phyloP scores from a whole-genome alignment of 2,888 invertebrate species.

The Machimus atricapillus region DNA sequence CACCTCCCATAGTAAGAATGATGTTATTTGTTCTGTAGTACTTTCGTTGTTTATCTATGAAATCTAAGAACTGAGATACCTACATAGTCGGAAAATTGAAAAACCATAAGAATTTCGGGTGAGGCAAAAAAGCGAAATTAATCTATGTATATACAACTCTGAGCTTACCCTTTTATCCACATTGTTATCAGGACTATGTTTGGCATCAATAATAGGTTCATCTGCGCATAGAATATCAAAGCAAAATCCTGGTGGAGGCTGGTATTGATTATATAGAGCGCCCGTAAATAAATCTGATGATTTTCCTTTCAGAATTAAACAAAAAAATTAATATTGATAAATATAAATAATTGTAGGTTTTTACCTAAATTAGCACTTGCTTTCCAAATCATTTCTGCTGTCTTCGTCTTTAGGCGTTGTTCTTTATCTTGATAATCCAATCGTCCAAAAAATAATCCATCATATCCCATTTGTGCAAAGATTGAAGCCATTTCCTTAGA shows the following conservation, averaged over 20 bases:
- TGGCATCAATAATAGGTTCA: constrained; percentile 86
- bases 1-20: constrained; percentile 88
- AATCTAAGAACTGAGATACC: constrained; percentile 67
- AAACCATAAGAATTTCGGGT: background rate
- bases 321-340: background rate
- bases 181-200: constrained; percentile 81
- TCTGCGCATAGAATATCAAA: constrained; percentile 87
- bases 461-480: constrained; percentile 84
- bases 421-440: constrained; percentile 86
- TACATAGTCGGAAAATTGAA: constrained; percentile 49
- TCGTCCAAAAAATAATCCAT: constrained; percentile 85
- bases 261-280: constrained; percentile 80
- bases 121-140: background rate
- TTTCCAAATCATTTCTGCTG: constrained; percentile 86
- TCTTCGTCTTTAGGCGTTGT: constrained; percentile 66
- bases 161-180: constrained; percentile 72
- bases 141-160: background rate
- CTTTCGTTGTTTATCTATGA: constrained; percentile 66
- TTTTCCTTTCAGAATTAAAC: constrained; percentile 62
- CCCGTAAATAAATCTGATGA: constrained; percentile 82
- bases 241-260: constrained; percentile 89
- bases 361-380: constrained; percentile 74
- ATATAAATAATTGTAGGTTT: background rate
- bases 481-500: constrained; percentile 85
- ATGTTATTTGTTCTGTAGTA: constrained; percentile 76